Base-by-base conservation (phyloP, 2,113 vertebrate species). In the Chelonoidis abingdonii region DNA sequence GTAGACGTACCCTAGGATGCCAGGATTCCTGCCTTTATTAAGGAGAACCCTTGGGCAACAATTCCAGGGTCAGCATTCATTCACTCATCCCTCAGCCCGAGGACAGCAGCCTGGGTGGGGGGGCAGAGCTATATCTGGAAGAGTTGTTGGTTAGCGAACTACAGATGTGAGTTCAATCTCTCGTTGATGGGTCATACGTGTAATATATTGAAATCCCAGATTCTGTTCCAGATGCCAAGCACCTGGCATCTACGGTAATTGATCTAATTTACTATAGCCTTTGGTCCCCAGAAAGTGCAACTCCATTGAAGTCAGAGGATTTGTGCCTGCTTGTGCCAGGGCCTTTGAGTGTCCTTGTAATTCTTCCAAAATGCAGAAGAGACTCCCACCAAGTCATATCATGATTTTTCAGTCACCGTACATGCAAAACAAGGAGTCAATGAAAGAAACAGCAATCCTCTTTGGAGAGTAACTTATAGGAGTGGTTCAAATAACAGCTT, bases 231-330 rank as follows among this genome's bases (percentile, higher is more conserved):
- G 62, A 89, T 27, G 50, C 31, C 93, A 88, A 97, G 91, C 86
- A 91, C 95, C 89, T 96, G 91, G 93, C 62, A 41, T 41, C 95
- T 95, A 83, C 6, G 17, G 89, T 86, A 86, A 96, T 93, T 95
- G 90, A 65, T 84, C 93, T 96, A 93, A 93, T 96, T 95, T 94
- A 62, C 90, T 89, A 47, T 87, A 96, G 93, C 93, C 93, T 94
- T 76, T 95, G 92, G 93, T 95, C 89, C 91, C 35, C 90, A 95
- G 86, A 96, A 96, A 93, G 83, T 89, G 82, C 91, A 90, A 83
- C 92, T 96, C 96, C 92, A 87, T 94, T 94, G 93, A 95, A 97
- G 56, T 95, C 87, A 89, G 29, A 92, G 90, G 93, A 89, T 53
- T 85, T 94, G 54, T 56, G 86, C 83, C 95, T 94, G 87, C 87